Evolutionary conservation across 1,140 invertebrate genomes (phyloP), one percentile per base, ranked within the genome.

Genomic region (Drosophila erecta): DNA sequence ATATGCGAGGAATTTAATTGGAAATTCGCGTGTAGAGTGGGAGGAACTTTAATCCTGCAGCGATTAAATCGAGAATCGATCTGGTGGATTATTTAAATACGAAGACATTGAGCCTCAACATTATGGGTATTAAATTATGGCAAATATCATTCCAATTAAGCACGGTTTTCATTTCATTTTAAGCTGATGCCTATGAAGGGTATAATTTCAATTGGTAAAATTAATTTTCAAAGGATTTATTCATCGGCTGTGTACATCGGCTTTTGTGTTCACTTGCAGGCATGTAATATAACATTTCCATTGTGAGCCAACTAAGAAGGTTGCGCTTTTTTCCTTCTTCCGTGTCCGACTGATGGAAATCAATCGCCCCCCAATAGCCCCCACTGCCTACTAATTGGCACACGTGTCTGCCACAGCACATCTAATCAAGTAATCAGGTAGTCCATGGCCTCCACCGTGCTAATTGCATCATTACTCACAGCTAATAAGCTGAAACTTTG

Each of bases 381-480:
- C n/a, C n/a, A n/a, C n/a, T 57, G 24, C 27, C 50, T 22, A 22
- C 65, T 71, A 80, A 80, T 81, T 81, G 69, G 72, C 59, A 51
- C 81, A 83, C 58, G 66, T 81, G 73, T 46, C 37, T 22, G 11
- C 15, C 51, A 24, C 33, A 61, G 49, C 27, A 22, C 35, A 40
- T 24, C 51, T 57, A 70, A 71, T 57, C 67, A 70, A 57, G 51
- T 57, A 70, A 71, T 71, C 67, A 70, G 51, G 35, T 37, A 43
- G 24, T 56, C 66, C 43, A 27, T 27, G 41, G 49, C 38, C 50
- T 54, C 40, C 44, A 38, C 27, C 59, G 62, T 59, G 53, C 77
- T 84, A 81, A 84, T 81, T 86, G 73, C 62, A 71, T 69, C 73
- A 84, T 77, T 86, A 81, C 67, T 86, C 55, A 47, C 73, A 67